A percentile compares a stretch with the other conserved stretches of the same genome.
These are phyloP conservation scores for Hemiprocne comata DNA, from an alignment of 2,113 vertebrate genomes.

Conservation along the genomic window DNA sequence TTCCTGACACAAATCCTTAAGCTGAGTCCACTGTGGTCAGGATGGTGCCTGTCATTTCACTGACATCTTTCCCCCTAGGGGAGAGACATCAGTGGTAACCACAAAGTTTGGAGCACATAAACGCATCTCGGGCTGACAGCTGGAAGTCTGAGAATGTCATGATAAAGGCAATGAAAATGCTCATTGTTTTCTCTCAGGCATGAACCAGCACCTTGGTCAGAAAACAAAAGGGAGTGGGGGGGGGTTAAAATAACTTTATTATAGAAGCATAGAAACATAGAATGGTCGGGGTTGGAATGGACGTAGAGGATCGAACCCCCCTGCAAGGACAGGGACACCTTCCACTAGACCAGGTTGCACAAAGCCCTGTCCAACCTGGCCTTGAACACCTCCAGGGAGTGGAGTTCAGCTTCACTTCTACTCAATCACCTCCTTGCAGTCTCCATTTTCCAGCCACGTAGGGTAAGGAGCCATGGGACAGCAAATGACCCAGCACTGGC, in stretches of 20 bases:
- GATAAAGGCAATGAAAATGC: neutral
- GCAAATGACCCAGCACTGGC: fast-evolving
- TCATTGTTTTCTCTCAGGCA: neutral
- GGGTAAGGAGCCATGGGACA: neutral
- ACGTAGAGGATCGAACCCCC: too few relatives aligned
- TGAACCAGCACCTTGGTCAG: neutral
- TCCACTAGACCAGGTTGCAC: too few relatives aligned
- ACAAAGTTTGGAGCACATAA: neutral
- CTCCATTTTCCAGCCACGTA: neutral
- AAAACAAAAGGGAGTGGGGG: neutral
- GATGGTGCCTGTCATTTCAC: neutral
- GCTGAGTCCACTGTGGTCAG: too few relatives aligned
- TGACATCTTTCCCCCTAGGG: fast-evolving
- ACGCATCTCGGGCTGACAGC: neutral
- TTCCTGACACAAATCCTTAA: neutral
- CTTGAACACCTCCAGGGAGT: too few relatives aligned
- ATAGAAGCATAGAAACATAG: too few relatives aligned
- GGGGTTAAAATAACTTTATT: neutral
- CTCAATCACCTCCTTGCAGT: neutral
- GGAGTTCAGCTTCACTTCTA: neutral
- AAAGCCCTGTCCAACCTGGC: too few relatives aligned
- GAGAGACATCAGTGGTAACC: too few relatives aligned
- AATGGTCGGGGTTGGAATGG: too few relatives aligned
- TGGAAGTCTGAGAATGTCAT: neutral
- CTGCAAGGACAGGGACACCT: too few relatives aligned